A percentile compares a stretch with the other conserved stretches of the same genome.
Evolutionary conservation across 1,140 invertebrate species (phyloP).

Genomic region (Charaxes varanes): DNA sequence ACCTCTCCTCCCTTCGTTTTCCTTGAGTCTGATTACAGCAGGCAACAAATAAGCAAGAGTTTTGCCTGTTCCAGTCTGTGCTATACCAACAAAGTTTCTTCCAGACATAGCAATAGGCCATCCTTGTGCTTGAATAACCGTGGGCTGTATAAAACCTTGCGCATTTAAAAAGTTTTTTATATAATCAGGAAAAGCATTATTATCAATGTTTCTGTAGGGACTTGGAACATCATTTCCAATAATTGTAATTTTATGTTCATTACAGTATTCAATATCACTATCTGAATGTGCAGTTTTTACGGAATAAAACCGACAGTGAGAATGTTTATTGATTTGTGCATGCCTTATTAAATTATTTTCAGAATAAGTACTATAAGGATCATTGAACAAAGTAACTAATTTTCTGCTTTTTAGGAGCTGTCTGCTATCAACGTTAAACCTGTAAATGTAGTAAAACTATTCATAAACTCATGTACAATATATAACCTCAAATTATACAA

Average conservation of each 20-base stretch:
- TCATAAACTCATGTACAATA: too few relatives aligned
- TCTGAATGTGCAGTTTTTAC: conserved; percentile 37
- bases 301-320: conserved; percentile 37
- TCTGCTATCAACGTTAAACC: conserved; percentile 9
- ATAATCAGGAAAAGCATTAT: conserved; percentile 85
- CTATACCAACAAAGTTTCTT: conserved; percentile 94
- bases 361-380: conserved; percentile 3
- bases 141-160: conserved; percentile 87
- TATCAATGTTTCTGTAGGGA: conserved; percentile 76
- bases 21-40: conserved; percentile 94
- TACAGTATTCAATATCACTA: conserved; percentile 40
- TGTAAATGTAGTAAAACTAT: conserved; percentile 2
- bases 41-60: conserved; percentile 88
- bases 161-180: conserved; percentile 82
- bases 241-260: conserved; percentile 58
- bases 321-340: not conserved
- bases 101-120: conserved; percentile 95
- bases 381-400: conserved; percentile 4
- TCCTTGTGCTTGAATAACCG: conserved; percentile 90
- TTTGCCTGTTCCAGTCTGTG: conserved; percentile 94
- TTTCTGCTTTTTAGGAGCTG: conserved; percentile 6
- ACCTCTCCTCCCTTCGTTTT: conserved; percentile 83
- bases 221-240: conserved; percentile 55
- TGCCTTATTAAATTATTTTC: conserved; percentile 1
- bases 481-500: not conserved